These are phyloP conservation scores for Eleginops maclovinus DNA, from an alignment of 2,113 vertebrate species.

Conservation along the genomic window DNA sequence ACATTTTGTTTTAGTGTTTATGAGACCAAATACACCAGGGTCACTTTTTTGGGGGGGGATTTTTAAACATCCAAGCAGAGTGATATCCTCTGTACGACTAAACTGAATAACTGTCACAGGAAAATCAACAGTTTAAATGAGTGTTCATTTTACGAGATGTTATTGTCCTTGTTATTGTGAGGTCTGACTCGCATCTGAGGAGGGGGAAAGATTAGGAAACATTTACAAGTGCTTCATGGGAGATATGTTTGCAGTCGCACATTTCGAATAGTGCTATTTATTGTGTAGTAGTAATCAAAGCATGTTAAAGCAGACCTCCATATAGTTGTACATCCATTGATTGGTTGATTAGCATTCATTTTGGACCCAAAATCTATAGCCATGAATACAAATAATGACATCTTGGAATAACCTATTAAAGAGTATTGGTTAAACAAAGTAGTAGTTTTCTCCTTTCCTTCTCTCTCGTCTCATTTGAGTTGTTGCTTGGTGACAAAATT, in stretches of 20 bases:
- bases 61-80: not conserved
- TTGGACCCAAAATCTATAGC: not conserved
- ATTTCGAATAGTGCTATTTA: not conserved
- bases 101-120: not conserved
- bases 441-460: not conserved
- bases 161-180: not conserved
- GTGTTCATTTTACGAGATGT: not conserved
- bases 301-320: not conserved
- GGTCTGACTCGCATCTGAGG: too few relatives aligned
- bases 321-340: not conserved
- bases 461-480: too few relatives aligned
- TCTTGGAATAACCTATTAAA: not conserved
- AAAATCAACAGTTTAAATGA: constrained; percentile 11
- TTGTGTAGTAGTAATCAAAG: not conserved
- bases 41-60: not conserved
- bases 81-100: not conserved
- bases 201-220: too few relatives aligned
- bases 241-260: not conserved
- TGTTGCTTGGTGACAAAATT: not conserved
- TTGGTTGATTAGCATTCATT: not conserved
- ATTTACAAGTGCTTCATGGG: not conserved
- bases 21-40: not conserved
- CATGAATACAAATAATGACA: not conserved
- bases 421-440: not conserved
- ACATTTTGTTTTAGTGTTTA: not conserved